Evolutionary conservation across 2,888 invertebrate genomes (phyloP).

Genomic region (Brachylomia viminalis): DNA sequence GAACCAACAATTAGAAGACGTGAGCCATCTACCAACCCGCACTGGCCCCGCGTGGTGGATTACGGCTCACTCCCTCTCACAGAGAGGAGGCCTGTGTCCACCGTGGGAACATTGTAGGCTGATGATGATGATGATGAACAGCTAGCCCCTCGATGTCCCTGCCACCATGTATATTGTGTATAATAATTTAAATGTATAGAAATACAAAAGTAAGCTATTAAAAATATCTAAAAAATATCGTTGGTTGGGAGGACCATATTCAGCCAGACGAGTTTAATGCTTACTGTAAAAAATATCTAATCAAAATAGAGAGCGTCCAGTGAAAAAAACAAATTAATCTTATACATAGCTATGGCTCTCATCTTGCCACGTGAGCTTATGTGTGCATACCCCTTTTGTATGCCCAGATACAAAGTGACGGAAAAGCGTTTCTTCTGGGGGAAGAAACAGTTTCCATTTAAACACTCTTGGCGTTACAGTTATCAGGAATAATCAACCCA

Average conservation of each 20-base stretch:
- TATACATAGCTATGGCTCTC: neutral
- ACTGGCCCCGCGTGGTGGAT: no score
- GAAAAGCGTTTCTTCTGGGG: neutral
- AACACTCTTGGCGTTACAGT: neutral
- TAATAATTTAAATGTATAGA: neutral
- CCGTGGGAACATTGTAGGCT: no score
- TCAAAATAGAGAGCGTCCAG: slow-evolving; percentile 11
- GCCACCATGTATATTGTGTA: neutral
- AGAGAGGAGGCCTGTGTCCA: no score
- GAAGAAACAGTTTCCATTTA: neutral
- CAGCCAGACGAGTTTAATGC: neutral
- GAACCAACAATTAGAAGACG: no score
- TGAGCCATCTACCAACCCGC: no score
- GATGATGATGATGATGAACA: no score
- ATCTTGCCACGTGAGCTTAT: neutral
- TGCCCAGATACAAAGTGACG: neutral
- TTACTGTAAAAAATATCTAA: neutral
- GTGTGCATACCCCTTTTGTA: neutral
- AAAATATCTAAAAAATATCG: neutral
- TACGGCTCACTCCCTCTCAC: no score
- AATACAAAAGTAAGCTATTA: neutral
- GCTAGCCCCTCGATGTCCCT: no score
- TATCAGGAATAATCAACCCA: neutral
- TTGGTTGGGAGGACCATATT: neutral
- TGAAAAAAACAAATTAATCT: slow-evolving; percentile 12